These are phyloP conservation scores for Masticophis lateralis DNA, from an alignment of 2,797 vertebrate genomes.

Conservation along the genomic window DNA sequence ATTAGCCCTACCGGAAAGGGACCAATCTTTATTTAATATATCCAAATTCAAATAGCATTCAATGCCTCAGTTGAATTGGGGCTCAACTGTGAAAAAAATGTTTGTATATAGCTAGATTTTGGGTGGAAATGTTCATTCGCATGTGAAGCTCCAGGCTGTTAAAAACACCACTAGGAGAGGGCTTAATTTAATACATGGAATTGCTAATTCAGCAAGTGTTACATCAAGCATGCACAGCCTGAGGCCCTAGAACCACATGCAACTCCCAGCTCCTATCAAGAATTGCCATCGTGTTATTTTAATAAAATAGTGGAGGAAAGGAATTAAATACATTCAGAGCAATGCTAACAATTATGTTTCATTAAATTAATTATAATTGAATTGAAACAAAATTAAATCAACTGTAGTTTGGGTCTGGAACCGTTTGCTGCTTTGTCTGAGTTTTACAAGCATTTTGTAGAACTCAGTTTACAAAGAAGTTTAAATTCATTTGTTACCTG, in stretches of 20 bases:
- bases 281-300: not conserved
- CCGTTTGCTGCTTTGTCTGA: not conserved
- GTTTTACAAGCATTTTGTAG: not conserved
- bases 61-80: not conserved
- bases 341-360: not conserved
- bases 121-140: not conserved
- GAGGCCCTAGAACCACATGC: not conserved
- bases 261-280: not conserved
- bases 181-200: not conserved
- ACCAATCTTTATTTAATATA: not conserved
- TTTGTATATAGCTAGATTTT: not conserved
- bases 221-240: not conserved
- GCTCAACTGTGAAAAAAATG: not conserved
- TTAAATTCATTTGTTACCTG: not conserved
- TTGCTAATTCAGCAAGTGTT: not conserved
- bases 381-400: not conserved
- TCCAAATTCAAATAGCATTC: not conserved
- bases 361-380: not conserved
- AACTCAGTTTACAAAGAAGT: not conserved
- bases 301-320: not conserved
- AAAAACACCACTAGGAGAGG: not conserved
- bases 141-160: not conserved
- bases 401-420: not conserved
- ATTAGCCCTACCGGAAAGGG: not conserved
- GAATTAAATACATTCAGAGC: not conserved